Evolutionary conservation across 2,113 vertebrate species (phyloP).

Genomic region (Myrmecobius fasciatus): DNA sequence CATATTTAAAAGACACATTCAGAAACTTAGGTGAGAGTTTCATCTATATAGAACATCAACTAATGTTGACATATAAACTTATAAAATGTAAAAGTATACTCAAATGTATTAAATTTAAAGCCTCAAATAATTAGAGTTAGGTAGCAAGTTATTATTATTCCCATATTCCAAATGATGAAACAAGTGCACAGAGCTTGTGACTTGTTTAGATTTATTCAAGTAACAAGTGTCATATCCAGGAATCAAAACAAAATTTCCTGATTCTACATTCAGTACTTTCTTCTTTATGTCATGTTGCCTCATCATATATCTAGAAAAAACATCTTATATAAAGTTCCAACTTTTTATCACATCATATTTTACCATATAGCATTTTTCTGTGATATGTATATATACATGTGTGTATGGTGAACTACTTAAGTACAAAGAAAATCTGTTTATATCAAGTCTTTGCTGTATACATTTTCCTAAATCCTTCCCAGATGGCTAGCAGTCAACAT

Average conservation of each 20-base stretch:
- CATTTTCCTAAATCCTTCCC: neutral
- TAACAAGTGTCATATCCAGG: neutral
- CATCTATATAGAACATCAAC: neutral
- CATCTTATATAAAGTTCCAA: neutral
- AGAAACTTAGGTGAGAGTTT: neutral
- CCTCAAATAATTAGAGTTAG: neutral
- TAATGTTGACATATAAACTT: neutral
- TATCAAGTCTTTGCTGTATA: neutral
- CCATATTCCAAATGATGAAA: conserved; percentile 16
- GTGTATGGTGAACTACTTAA: neutral
- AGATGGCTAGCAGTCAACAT: neutral
- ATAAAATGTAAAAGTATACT: neutral
- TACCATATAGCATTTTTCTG: neutral
- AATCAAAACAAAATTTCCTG: neutral
- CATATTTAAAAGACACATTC: neutral
- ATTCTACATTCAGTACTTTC: neutral
- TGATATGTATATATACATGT: neutral
- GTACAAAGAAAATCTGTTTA: neutral
- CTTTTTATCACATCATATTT: neutral
- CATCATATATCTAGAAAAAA: neutral
- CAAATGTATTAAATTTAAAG: neutral
- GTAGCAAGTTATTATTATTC: neutral
- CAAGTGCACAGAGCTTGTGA: neutral
- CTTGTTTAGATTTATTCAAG: neutral
- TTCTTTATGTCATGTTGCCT: neutral